These are phyloP conservation scores for Melospiza georgiana DNA, from an alignment of 2,113 vertebrate species.

Conservation along the genomic window DNA sequence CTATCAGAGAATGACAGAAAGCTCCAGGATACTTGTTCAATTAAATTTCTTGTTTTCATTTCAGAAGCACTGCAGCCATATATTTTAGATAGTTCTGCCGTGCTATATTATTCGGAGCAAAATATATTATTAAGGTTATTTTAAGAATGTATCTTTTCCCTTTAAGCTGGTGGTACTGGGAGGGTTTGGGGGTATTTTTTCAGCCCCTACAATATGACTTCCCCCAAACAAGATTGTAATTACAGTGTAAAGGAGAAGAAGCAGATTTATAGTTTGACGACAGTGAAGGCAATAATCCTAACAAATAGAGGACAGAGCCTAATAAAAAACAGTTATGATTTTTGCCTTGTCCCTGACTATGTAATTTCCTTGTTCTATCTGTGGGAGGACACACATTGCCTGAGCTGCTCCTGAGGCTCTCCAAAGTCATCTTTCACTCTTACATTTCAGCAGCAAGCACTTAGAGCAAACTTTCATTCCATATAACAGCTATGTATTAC, in stretches of 20 bases:
- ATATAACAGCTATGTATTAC: background rate
- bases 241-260: conserved; percentile 24
- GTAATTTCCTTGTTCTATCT: conserved; percentile 55
- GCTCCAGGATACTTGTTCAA: conserved; percentile 35
- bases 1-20: background rate
- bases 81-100: background rate
- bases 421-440: conserved; percentile 63
- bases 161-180: background rate
- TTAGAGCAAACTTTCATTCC: conserved; percentile 59
- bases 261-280: background rate
- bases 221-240: conserved; percentile 9
- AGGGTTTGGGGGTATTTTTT: background rate
- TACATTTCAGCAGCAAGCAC: conserved; percentile 46
- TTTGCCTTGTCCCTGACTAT: conserved; percentile 60
- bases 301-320: conserved; percentile 43
- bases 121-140: background rate
- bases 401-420: conserved; percentile 53
- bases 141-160: conserved; percentile 1
- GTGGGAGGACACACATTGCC: conserved; percentile 41
- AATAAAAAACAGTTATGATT: conserved; percentile 64
- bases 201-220: background rate
- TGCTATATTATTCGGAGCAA: background rate
- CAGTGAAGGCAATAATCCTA: conserved; percentile 57
- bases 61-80: background rate
- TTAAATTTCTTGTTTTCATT: conserved; percentile 54